These are phyloP conservation scores for Gavia stellata DNA, from an alignment of 2,113 vertebrate genomes.

Conservation along the genomic window DNA sequence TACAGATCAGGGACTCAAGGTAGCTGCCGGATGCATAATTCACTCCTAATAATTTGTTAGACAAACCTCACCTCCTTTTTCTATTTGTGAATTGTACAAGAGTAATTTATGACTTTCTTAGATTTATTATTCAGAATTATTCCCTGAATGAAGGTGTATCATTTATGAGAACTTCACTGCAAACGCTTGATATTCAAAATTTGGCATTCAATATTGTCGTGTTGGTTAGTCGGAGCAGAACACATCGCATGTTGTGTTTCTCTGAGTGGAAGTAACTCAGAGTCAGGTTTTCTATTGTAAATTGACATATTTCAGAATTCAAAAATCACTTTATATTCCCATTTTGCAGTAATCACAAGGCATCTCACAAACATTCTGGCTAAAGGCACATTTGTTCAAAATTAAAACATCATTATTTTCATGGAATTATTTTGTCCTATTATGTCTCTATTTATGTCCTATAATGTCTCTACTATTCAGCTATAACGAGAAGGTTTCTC, in stretches of 20 bases:
- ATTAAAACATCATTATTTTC: not conserved
- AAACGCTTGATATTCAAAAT: conserved; percentile 30
- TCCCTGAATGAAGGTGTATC: conserved; percentile 48
- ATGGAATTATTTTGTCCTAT: not conserved
- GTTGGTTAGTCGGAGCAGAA: not conserved
- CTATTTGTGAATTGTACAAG: not conserved
- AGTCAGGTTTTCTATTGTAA: not conserved
- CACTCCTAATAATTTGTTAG: conserved; percentile 20
- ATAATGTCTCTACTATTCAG: not conserved
- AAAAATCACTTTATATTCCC: not conserved
- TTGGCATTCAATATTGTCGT: not conserved
- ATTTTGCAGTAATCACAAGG: not conserved
- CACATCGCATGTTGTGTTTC: not conserved
- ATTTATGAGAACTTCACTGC: conserved; percentile 30
- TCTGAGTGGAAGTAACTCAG: not conserved
- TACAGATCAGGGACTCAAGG: not conserved
- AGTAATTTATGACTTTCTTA: not conserved
- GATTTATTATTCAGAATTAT: conserved; percentile 58
- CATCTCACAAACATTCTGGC: not conserved
- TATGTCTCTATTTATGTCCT: not conserved
- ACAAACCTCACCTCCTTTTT: conserved; percentile 23
- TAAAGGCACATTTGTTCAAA: not conserved
- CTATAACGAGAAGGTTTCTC: conserved; percentile 8
- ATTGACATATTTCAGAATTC: not conserved
- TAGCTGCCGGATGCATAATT: conserved; percentile 8